phyloP scores from a whole-genome alignment of 2,888 invertebrate species.

The Crematogaster levior region DNA sequence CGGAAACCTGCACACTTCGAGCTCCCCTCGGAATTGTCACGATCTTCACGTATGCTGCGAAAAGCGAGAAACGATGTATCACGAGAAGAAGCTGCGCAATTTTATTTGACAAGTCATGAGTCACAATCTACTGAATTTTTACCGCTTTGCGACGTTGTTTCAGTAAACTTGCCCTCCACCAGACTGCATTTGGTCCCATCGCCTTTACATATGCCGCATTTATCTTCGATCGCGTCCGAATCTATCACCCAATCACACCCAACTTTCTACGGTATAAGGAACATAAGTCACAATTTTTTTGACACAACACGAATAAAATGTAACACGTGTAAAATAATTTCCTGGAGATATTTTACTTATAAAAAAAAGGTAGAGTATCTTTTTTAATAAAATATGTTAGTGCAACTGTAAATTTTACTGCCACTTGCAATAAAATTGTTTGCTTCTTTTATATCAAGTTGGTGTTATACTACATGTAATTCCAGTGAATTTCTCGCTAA shows the following conservation, averaged over 20 bases:
- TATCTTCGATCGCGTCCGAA: slow-evolving; percentile 92
- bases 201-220: slow-evolving; percentile 95
- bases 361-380: neutral
- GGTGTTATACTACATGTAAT: neutral
- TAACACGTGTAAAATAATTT: neutral
- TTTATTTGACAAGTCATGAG: neutral
- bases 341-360: neutral
- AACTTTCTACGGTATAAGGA: slow-evolving; percentile 89
- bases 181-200: slow-evolving; percentile 93
- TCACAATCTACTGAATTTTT: slow-evolving; percentile 28
- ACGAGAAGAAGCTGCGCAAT: slow-evolving; percentile 14
- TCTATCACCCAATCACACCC: slow-evolving; percentile 97
- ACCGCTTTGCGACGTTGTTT: slow-evolving; percentile 1
- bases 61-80: slow-evolving; percentile 19
- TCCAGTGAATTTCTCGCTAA: slow-evolving; percentile 8
- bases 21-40: slow-evolving; percentile 91
- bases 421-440: too few species aligned
- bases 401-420: neutral
- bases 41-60: slow-evolving; percentile 88
- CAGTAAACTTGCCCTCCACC: slow-evolving; percentile 86
- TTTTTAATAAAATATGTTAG: neutral
- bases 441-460: neutral
- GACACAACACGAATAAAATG: too few species aligned
- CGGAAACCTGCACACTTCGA: slow-evolving; percentile 92
- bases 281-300: neutral